A percentile compares a stretch with the other conserved stretches of the same genome.
phyloP scores from a whole-genome alignment of 2,797 vertebrate species.

The Xiphorhynchus erythropygius region DNA sequence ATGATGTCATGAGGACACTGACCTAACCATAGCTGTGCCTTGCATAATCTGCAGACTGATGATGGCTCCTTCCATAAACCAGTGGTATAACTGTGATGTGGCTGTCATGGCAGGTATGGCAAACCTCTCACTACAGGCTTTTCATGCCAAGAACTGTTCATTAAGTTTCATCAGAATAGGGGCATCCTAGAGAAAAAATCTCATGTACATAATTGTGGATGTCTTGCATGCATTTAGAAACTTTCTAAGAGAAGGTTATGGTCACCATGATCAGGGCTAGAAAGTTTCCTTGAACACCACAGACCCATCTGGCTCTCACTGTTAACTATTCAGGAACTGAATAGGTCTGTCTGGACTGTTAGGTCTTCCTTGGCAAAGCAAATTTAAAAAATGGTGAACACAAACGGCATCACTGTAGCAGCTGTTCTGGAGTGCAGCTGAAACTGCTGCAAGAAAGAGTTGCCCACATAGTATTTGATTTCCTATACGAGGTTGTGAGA shows the following conservation, averaged over 20 bases:
- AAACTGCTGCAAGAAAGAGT: neutral
- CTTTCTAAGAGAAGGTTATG: neutral
- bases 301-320: neutral
- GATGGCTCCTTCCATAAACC: neutral
- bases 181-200: neutral
- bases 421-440: neutral
- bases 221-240: neutral
- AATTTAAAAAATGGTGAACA: neutral
- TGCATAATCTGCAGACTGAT: neutral
- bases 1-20: neutral
- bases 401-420: neutral
- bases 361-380: neutral
- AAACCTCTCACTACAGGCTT: neutral
- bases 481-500: neutral
- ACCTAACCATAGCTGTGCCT: neutral
- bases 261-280: neutral
- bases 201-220: neutral
- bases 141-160: neutral
- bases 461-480: neutral
- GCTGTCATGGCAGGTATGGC: neutral
- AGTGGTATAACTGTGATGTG: neutral
- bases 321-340: neutral
- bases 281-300: neutral
- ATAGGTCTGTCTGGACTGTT: no score
- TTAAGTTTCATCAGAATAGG: neutral